Conservation (phyloP, 2,797 vertebrate genomes). For the Anguilla megastoma region DNA sequence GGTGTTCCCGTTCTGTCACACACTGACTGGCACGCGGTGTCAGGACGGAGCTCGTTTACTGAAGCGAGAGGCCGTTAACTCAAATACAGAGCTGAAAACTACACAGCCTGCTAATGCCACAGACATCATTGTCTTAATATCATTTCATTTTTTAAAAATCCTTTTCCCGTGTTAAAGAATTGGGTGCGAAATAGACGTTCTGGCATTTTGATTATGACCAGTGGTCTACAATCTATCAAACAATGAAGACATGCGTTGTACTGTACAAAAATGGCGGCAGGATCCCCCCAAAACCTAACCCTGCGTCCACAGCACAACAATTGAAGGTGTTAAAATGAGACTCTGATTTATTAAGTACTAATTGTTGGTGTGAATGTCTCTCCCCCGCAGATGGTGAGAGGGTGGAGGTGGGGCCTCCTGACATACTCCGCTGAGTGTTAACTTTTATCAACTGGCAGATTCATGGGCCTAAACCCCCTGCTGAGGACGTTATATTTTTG, state of each 20-base stretch:
- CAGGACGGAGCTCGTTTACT: neutral
- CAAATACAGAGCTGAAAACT: neutral
- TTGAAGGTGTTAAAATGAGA: conserved; percentile 69
- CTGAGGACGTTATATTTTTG: conserved; percentile 70
- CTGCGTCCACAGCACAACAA: conserved; percentile 46
- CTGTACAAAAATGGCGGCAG: conserved; percentile 41
- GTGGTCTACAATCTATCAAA: neutral
- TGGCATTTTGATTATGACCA: neutral
- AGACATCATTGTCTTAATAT: neutral
- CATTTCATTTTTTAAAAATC: neutral
- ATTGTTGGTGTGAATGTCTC: conserved; percentile 78
- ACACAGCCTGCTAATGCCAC: too few species aligned
- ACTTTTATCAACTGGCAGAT: conserved; percentile 76
- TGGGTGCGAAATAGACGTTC: neutral
- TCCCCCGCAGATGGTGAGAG: conserved; percentile 37
- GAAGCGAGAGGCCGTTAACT: neutral
- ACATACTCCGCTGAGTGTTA: conserved; percentile 73
- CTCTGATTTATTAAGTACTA: conserved; percentile 78
- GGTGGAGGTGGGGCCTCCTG: conserved; percentile 72
- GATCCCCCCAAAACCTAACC: conserved; percentile 39
- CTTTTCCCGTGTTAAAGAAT: neutral
- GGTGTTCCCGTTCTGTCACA: conserved; percentile 9
- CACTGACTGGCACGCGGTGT: neutral
- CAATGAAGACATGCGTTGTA: conserved; percentile 18
- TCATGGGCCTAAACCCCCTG: conserved; percentile 58